Evolutionary conservation across 2,888 invertebrate species (phyloP), one percentile per base, ranked within the genome.

Genomic region (Sisyra terminalis): DNA sequence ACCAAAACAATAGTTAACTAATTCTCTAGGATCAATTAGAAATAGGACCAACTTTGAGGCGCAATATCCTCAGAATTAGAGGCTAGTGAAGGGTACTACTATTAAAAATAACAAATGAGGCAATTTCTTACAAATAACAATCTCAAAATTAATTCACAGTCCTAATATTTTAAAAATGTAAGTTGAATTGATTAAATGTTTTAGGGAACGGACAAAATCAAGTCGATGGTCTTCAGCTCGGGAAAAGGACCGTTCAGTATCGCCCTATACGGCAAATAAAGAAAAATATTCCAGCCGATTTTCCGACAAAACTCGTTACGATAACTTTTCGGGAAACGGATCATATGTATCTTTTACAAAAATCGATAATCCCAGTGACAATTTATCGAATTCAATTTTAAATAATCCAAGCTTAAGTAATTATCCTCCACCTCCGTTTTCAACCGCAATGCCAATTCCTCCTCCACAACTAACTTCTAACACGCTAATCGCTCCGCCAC

Each of bases 381-480:
- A n/a, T n/a, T n/a, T n/a, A n/a, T 39, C 37, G 16, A 24, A n/a
- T n/a, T n/a, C n/a, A n/a, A n/a, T n/a, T n/a, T n/a, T 24, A 24
- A 24, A 15, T 11, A 32, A 31, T 11, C 30, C 24, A 37, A 37
- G 14, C 9, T 34, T 17, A 34, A 46, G 46, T 11, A 47, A 43
- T 39, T 50, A 50, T 49, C 52, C 51, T n/a, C 47, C 47, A 8
- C 41, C 48, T 44, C 47, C 49, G 44, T 53, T 48, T 40, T 51
- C 51, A 31, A 48, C 50, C 24, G 50, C 55, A 4, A 53, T 60
- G 18, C 44, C 43, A 13, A 54, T 60, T 41, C 54, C 56, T n/a
- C 57, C 60, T 13, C 57, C 60, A 17, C 59, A 61, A 18, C 50
- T 59, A 29, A 47, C 60, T 44, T 57, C 43, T n/a, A 44, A 57